Evolutionary conservation across 2,888 invertebrate species (phyloP), one percentile per base, ranked within the genome.

Genomic region (Lordiphosa andalusiaca): DNA sequence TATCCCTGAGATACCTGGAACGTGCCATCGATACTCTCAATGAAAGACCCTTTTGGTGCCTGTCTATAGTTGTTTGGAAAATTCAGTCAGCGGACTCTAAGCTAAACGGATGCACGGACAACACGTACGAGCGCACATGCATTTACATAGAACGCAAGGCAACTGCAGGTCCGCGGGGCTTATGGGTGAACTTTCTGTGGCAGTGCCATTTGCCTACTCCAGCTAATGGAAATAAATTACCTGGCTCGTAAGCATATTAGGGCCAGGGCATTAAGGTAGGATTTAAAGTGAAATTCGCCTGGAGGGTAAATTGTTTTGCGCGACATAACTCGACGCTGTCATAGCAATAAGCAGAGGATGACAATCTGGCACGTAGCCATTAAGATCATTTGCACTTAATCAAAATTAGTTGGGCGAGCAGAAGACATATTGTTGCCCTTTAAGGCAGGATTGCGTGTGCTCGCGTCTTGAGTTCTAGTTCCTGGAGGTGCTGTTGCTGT

Each of bases 161-260:
- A 56, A 60, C 7, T 67, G 67, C 57, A 64, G 42, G 42, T 50
- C 44, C 44, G 61, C 55, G 52, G 58, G 47, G 66, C 59, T 63
- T 59, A 81, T 63, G 59, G 55, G 61, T 64, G 49, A 10, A 37
- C 49, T 52, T 66, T 54, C 65, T 64, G 69, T 64, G 69, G 44
- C 41, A 52, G 19, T 23, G 23, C 42, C 48, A 30, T 54, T 64
- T 6, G 40, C 64, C 55, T 42, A 9, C 38, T 53, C 46, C 12
- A 42, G 46, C 33, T 76, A 80, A 80, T 80, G 61, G 58, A 83
- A 71, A 80, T 69, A 80, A 83, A 80, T 80, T 80, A 84, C 48
- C 50, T 59, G 48, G 13, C 53, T 58, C 64, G 59, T 68, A 70
- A 77, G 64, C 52, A 53, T 60, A 76, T 73, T 77, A 77, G 30